Conservation (phyloP, 2,113 vertebrate species). For the Amia ocellicauda region DNA sequence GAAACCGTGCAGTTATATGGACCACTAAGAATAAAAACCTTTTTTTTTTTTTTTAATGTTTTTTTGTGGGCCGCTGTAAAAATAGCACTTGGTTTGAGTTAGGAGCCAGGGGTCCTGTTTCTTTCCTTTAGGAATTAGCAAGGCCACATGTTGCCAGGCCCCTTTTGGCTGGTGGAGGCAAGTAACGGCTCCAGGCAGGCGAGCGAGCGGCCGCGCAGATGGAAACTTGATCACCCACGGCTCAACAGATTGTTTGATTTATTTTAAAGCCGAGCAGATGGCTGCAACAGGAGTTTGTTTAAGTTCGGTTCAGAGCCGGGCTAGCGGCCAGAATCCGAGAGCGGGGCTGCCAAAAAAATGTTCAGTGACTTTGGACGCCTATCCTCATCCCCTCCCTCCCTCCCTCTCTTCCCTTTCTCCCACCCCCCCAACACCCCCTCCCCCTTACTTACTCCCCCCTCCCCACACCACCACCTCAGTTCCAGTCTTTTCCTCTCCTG, state of each 20-base stretch:
- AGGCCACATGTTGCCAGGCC: conserved; percentile 88
- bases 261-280: conserved; percentile 99
- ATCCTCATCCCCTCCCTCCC: conserved; percentile 33
- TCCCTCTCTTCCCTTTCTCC: not conserved
- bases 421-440: not conserved
- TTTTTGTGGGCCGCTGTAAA: conserved; percentile 57
- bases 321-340: conserved; percentile 79
- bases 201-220: conserved; percentile 83
- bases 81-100: conserved; percentile 65
- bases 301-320: conserved; percentile 95
- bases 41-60: conserved; percentile 11
- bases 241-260: conserved; percentile 96
- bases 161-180: conserved; percentile 81
- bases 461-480: no score
- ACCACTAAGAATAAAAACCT: conserved; percentile 23
- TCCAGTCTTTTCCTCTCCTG: no score
- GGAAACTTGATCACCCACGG: conserved; percentile 94
- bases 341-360: conserved; percentile 84
- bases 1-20: conserved; percentile 24
- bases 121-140: conserved; percentile 83
- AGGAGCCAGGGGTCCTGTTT: conserved; percentile 68
- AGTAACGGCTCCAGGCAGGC: conserved; percentile 94
- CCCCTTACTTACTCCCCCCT: not conserved
- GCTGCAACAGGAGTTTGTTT: conserved; percentile 99
- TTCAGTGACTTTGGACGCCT: conserved; percentile 91